phyloP scores from a whole-genome alignment of 1,140 invertebrate genomes.

The Bilobella aurantiaca region DNA sequence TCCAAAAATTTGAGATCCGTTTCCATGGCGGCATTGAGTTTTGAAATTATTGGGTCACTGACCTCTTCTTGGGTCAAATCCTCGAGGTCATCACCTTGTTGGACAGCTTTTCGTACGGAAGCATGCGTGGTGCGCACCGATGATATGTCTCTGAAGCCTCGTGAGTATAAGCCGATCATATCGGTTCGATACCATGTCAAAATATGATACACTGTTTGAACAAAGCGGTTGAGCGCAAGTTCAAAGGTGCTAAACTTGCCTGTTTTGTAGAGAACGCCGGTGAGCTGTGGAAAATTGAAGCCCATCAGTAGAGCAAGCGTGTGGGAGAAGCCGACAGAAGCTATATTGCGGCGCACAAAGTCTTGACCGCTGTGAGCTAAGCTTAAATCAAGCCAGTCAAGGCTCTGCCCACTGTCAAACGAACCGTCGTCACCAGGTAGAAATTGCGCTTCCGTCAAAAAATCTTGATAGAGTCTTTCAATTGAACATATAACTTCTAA shows the following conservation, averaged over 20 bases:
- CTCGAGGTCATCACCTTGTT: background rate
- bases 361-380: conserved; percentile 21
- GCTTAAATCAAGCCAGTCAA: too few relatives aligned
- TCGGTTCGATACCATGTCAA: conserved; percentile 5
- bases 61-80: conserved; percentile 1
- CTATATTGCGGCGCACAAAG: conserved; percentile 22
- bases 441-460: too few relatives aligned
- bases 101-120: background rate
- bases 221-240: background rate
- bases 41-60: background rate
- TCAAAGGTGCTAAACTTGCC: conserved; percentile 1
- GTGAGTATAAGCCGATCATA: background rate
- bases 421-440: too few relatives aligned
- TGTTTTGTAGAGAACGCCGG: conserved; percentile 12
- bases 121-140: conserved; percentile 18
- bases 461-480: too few relatives aligned
- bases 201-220: conserved; percentile 4
- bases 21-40: background rate
- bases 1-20: background rate
- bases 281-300: conserved; percentile 17
- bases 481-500: too few relatives aligned
- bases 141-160: background rate
- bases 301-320: conserved; percentile 2
- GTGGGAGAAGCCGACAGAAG: conserved; percentile 9
- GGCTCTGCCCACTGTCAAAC: too few relatives aligned